phyloP scores from a whole-genome alignment of 2,113 vertebrate species.

The Acrocephalus arundinaceus region DNA sequence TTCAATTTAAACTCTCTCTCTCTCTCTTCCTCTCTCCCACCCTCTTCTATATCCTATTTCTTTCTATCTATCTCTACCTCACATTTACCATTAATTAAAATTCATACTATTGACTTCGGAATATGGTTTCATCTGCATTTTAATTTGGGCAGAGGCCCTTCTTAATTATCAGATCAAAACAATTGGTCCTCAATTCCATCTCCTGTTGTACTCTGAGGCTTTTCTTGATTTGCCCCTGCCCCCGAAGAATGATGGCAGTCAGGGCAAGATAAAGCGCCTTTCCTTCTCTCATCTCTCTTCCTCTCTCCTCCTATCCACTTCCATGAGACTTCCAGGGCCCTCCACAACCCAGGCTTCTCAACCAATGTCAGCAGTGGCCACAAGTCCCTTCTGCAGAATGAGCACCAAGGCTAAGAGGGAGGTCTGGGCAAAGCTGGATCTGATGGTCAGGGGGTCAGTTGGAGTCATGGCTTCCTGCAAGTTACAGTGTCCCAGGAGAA shows the following conservation, averaged over 20 bases:
- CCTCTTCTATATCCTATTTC: background rate
- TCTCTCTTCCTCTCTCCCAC: background rate
- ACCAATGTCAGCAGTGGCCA: background rate
- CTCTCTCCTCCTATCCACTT: background rate
- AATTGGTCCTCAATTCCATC: background rate
- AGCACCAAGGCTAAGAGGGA: background rate
- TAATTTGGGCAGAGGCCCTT: background rate
- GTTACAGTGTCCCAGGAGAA: background rate
- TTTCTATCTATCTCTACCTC: background rate
- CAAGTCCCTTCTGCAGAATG: background rate
- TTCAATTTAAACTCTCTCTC: background rate
- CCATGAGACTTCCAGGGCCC: background rate
- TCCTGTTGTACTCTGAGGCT: background rate
- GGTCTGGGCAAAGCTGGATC: background rate
- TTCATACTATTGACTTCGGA: background rate
- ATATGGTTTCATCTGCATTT: background rate
- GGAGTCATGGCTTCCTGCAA: no score
- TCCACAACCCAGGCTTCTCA: background rate
- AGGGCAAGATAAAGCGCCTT: background rate
- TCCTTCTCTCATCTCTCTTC: background rate
- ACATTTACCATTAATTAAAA: background rate
- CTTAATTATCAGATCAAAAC: background rate
- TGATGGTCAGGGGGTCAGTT: background rate
- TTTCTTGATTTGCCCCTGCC: background rate
- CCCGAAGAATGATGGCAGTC: background rate